These are phyloP conservation scores for Indicator maculatus DNA, from an alignment of 2,113 vertebrate species.

Conservation along the genomic window DNA sequence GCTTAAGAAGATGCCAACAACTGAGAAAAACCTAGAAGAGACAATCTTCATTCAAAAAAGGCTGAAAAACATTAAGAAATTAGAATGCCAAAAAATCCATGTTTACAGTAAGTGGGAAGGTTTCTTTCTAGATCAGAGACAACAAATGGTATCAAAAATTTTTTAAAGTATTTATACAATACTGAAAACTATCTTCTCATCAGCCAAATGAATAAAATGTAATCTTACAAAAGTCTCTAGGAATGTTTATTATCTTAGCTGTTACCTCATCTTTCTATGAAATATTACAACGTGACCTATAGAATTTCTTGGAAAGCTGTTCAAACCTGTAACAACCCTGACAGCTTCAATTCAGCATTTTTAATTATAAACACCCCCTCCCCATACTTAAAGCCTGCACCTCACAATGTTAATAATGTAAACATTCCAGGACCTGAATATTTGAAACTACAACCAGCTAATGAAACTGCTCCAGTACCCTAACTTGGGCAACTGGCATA, in stretches of 20 bases:
- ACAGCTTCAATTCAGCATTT: not conserved
- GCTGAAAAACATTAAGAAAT: conserved; percentile 25
- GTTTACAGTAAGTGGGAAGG: not conserved
- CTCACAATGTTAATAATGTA: not conserved
- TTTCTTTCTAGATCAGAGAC: not conserved
- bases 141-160: not conserved
- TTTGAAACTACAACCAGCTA: not conserved
- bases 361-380: not conserved
- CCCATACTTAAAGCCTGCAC: not conserved
- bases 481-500: not conserved
- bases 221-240: not conserved
- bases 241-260: not conserved
- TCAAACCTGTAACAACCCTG: not conserved
- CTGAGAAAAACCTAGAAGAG: conserved; percentile 11
- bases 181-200: not conserved
- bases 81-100: conserved; percentile 15
- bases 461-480: not conserved
- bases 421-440: not conserved
- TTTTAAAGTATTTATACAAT: not conserved
- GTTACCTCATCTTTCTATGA: not conserved
- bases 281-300: not conserved
- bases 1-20: not conserved
- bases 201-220: not conserved
- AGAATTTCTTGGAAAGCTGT: conserved; percentile 17
- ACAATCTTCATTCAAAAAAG: not conserved